Base-by-base conservation (phyloP, 2,113 vertebrate species). In the Ammodytes marinus region DNA sequence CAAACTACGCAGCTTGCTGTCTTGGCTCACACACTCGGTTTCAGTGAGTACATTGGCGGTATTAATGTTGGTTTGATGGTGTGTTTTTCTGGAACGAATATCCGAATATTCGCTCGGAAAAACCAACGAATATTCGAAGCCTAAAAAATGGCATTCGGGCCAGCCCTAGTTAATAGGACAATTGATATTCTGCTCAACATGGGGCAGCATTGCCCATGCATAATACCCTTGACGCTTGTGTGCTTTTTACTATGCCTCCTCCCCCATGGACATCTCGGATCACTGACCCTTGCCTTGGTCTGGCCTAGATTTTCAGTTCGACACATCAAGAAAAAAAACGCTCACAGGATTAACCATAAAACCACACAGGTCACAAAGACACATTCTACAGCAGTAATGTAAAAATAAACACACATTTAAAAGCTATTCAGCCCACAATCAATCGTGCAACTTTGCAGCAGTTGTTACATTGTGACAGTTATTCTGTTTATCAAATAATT, bases 281-380 rank as follows among this genome's bases (percentile, higher is more conserved):
- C 50, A 71, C 69, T 64, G 72, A 83, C 76, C 71, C 45, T 66
- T 75, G 55, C 70, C 64, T 74, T 82, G 46, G 15, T 14, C 57
- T 84, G 82, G 63, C 74, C 82, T 77, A 84, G 68, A 87, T 83
- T 84, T 83, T 70, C 42, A 50, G 74, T 43, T 85, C 73, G 46
- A 59, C 58, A 63, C 42, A 54, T 8, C 63, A 78, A 3, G 8
- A 4, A 55, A 39, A 78, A 42, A 42, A 46, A 50, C 15, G 47
- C n/a, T 52, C 12, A 39, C 3, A 45, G 40, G 39, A 45, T 70
- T 63, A 68, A 4, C 47, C 46, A 53, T 74, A 58, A 77, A 75
- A 58, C 19, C 15, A 15, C 63, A 69, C 49, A 65, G 47, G 47
- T 80, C 67, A 59, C 39, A 69, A 19, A 57, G 17, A 77, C 46